Conservation (phyloP, 2,888 invertebrate genomes). For the Diplolepis rosae region DNA sequence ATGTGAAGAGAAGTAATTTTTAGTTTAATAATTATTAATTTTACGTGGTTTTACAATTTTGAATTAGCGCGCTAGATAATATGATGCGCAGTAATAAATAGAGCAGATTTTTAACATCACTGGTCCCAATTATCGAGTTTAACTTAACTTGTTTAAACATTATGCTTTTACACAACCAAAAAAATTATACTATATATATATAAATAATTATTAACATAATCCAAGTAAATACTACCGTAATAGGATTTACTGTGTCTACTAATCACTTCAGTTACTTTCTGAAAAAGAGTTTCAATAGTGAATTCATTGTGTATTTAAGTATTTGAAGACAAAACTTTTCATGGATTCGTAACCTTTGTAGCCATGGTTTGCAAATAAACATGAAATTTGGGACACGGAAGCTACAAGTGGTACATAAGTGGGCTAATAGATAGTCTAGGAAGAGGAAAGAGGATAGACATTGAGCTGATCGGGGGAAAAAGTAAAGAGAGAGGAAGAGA, state of each 20-base stretch:
- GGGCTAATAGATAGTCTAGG: constrained; percentile 64
- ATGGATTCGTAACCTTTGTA: background rate
- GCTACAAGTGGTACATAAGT: constrained; percentile 70
- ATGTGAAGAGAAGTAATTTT: no score
- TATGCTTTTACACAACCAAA: background rate
- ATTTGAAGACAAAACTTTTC: background rate
- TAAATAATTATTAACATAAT: no score
- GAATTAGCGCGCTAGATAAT: no score
- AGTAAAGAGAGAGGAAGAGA: constrained; percentile 37
- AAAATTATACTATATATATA: no score
- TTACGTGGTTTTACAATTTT: no score
- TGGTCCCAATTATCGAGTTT: no score
- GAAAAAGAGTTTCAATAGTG: background rate
- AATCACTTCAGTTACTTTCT: background rate
- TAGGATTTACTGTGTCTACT: background rate
- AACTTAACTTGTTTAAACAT: no score
- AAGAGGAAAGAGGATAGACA: constrained; percentile 47
- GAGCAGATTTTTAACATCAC: no score
- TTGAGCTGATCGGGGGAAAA: constrained; percentile 34
- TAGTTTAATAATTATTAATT: no score
- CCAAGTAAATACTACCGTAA: background rate
- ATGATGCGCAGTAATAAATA: no score
- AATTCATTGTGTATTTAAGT: background rate
- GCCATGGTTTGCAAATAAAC: constrained; percentile 21
- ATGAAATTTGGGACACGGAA: constrained; percentile 31